phyloP scores from a whole-genome alignment of 2,888 invertebrate genomes.

The Ectobius pallidus region DNA sequence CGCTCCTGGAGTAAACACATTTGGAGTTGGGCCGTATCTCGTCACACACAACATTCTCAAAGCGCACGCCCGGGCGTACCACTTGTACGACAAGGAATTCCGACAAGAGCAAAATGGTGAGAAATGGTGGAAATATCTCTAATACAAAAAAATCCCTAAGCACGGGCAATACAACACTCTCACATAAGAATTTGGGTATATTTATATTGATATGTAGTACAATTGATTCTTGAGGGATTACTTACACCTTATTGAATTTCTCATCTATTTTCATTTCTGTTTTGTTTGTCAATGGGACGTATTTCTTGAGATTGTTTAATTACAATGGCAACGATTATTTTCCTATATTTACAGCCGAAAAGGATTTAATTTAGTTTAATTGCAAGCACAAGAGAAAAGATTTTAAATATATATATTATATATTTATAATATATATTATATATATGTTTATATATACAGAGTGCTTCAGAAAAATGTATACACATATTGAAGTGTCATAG shows the following conservation, averaged over 20 bases:
- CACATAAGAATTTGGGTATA: neutral
- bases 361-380: too few relatives aligned
- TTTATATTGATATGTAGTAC: neutral
- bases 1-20: neutral
- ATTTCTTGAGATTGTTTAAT: too few relatives aligned
- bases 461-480: too few relatives aligned
- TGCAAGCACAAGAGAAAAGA: too few relatives aligned
- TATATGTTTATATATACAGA: too few relatives aligned
- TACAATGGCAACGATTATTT: too few relatives aligned
- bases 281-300: neutral
- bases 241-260: neutral
- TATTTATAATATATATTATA: too few relatives aligned
- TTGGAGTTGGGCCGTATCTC: neutral
- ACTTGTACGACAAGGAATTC: neutral
- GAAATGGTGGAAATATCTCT: too few relatives aligned
- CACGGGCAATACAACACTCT: neutral
- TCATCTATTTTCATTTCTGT: too few relatives aligned
- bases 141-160: neutral
- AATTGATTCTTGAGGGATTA: neutral
- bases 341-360: too few relatives aligned
- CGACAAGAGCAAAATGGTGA: neutral
- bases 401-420: too few relatives aligned
- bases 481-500: too few relatives aligned
- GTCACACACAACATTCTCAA: constrained; percentile 5
- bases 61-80: neutral